Evolutionary conservation across 2,113 vertebrate species (phyloP), one percentile per base, ranked within the genome.

Genomic region (Toxostoma redivivum): DNA sequence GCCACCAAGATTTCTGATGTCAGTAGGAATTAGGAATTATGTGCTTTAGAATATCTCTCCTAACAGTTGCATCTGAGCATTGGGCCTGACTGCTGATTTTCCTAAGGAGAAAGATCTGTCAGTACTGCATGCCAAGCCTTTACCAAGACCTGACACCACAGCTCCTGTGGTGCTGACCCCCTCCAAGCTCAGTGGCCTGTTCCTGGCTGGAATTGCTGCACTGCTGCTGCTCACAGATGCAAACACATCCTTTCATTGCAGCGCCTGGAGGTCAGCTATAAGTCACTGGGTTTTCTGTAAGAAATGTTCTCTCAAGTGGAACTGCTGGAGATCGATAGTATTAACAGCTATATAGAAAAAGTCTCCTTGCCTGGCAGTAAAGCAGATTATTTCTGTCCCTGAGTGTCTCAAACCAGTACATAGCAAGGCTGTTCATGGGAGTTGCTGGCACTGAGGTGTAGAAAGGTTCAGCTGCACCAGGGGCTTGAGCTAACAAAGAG

Each of bases 291-390:
- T 51, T 91, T 77, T 91, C 69, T 81, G 72, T 84, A 24, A 84
- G 77, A 58, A 86, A 31, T 51, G 77, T 86, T 92, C 91, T 67
- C 83, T 91, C 77, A 58, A 58, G 80, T 56, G 84, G 83, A 94
- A 54, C 77, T 58, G 84, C 58, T 89, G 61, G 67, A 77, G 79
- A 94, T 95, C 9, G 2, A 88, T 53, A 57, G 42, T 23, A 24
- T 78, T 84, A 91, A 62, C 54, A 83, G 30, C 86, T 40, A 21
- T 64, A 53, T 6, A 53, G 74, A 35, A 72, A 48, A 83, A 51
- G 50, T 50, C 66, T 88, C 74, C 85, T 76, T 82, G 74, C 42
- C 70, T 88, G 85, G 94, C 18, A 82, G 35, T 80, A 79, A 85
- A 90, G 65, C 38, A 72, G 88, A 56, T 91, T 65, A 54, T 91